These are phyloP conservation scores for Gambusia holbrooki DNA, from an alignment of 2,113 vertebrate species.

Conservation along the genomic window DNA sequence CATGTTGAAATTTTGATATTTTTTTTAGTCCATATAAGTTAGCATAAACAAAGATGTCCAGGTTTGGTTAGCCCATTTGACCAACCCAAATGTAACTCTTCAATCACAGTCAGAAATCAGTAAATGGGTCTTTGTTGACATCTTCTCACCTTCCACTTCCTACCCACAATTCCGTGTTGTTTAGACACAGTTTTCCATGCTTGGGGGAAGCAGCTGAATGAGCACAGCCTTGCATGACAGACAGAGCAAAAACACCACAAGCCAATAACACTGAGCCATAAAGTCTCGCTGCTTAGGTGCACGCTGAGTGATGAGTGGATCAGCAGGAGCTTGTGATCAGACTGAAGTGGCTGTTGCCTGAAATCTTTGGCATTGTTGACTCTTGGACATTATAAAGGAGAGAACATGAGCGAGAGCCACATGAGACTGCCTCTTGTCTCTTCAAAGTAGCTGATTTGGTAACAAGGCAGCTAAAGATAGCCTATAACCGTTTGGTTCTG, in stretches of 20 bases:
- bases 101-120: background rate
- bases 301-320: slow-evolving; percentile 17
- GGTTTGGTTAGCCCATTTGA: too few species aligned
- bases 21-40: background rate
- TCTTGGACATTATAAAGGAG: slow-evolving; percentile 39
- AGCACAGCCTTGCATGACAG: background rate
- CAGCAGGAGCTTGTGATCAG: slow-evolving; percentile 35
- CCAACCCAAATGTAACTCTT: too few species aligned
- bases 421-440: slow-evolving; percentile 66
- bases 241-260: background rate
- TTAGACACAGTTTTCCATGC: background rate
- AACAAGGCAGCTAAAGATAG: slow-evolving; percentile 69
- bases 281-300: background rate
- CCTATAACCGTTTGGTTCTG: slow-evolving; percentile 36
- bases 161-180: background rate
- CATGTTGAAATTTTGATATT: background rate
- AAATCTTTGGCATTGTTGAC: slow-evolving; percentile 40
- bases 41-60: background rate
- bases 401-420: slow-evolving; percentile 48
- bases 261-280: background rate
- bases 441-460: slow-evolving; percentile 65
- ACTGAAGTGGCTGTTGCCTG: slow-evolving; percentile 35
- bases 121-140: background rate
- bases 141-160: background rate
- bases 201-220: background rate